Conservation (phyloP, 2,888 invertebrate species). For the Petrolisthes manimaculis region DNA sequence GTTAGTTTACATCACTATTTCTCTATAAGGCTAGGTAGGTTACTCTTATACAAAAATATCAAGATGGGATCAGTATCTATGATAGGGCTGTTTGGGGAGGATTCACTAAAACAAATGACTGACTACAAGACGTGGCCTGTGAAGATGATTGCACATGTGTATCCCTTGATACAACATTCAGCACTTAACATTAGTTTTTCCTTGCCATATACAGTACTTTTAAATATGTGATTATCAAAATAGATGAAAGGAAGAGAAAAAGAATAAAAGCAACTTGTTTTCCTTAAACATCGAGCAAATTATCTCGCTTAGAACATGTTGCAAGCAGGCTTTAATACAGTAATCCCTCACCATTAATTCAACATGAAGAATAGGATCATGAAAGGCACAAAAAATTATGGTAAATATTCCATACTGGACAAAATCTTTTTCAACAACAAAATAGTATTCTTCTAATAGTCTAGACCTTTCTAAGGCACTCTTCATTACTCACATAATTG, state of each 20-base stretch:
- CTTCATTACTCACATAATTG: too few relatives aligned
- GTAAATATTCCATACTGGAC: too few relatives aligned
- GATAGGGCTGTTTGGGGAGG: not conserved
- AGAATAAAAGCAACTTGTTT: not conserved
- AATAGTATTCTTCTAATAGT: too few relatives aligned
- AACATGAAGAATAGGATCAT: too few relatives aligned
- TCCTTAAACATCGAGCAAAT: not conserved
- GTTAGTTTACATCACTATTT: not conserved
- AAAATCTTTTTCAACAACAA: too few relatives aligned
- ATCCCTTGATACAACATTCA: not conserved
- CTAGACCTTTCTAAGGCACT: too few relatives aligned
- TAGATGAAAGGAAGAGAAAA: not conserved
- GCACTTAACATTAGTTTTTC: not conserved
- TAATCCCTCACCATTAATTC: not conserved
- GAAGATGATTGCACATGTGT: slow-evolving; percentile 2
- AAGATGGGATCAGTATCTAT: not conserved
- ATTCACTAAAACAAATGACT: slow-evolving; percentile 12
- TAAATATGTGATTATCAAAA: not conserved
- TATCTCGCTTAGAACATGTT: not conserved
- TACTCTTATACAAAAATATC: slow-evolving; percentile 7
- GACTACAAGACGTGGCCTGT: not conserved
- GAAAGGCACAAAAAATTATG: too few relatives aligned
- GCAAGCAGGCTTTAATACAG: not conserved
- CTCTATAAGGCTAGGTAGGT: slow-evolving; percentile 4
- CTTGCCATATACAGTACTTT: not conserved